phyloP scores from a whole-genome alignment of 2,888 invertebrate genomes.

The Pegoplata infirma region DNA sequence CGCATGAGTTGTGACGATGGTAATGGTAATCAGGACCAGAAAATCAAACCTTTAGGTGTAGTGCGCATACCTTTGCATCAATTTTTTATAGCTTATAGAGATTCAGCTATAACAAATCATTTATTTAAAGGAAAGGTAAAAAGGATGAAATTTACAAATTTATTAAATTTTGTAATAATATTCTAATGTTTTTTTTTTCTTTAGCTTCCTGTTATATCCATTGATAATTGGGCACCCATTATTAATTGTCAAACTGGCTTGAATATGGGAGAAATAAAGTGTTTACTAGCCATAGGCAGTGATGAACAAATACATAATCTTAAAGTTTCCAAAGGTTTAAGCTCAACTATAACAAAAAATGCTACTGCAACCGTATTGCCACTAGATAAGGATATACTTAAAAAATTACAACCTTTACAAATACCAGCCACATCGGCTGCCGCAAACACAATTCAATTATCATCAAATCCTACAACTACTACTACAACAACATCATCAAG shows the following conservation, averaged over 20 bases:
- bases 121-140: constrained; percentile 80
- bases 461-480: constrained; percentile 44
- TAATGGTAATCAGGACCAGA: constrained; percentile 48
- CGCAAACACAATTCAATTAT: background rate
- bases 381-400: constrained; percentile 24
- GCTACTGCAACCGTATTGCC: background rate
- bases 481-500: constrained; percentile 38
- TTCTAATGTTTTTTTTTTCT: constrained; percentile 5
- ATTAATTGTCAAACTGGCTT: constrained; percentile 77
- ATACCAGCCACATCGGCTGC: constrained; percentile 10
- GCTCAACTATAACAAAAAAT: background rate
- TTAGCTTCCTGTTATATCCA: constrained; percentile 81
- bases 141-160: too few species aligned
- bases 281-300: constrained; percentile 81
- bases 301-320: constrained; percentile 81
- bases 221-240: constrained; percentile 81
- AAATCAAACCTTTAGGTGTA: constrained; percentile 79
- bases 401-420: constrained; percentile 45
- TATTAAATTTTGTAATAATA: too few species aligned
- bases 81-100: constrained; percentile 81
- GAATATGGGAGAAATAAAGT: constrained; percentile 80
- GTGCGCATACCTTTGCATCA: constrained; percentile 81
- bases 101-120: constrained; percentile 80
- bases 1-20: constrained; percentile 52
- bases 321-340: constrained; percentile 76